Conservation (phyloP, 2,888 invertebrate species). For the Corbicula japonica region DNA sequence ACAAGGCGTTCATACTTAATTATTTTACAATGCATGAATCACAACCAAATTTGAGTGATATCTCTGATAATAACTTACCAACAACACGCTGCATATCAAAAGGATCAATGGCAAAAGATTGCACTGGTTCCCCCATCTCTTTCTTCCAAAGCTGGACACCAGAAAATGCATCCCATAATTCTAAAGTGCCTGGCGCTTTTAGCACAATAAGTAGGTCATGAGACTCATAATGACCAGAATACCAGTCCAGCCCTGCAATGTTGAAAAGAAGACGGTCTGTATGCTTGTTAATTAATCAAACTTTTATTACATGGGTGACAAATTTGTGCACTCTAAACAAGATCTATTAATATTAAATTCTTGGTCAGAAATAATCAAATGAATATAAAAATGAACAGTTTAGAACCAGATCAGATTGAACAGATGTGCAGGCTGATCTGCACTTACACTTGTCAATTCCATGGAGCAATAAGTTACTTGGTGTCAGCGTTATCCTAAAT, state of each 20-base stretch:
- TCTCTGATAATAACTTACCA: constrained; percentile 24
- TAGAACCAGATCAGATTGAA: no score
- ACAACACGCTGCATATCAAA: constrained; percentile 55
- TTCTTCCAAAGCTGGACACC: constrained; percentile 62
- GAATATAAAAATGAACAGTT: no score
- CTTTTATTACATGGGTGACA: no score
- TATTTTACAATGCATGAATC: not conserved
- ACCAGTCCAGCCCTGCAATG: constrained; percentile 55
- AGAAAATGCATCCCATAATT: constrained; percentile 61
- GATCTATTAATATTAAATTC: no score
- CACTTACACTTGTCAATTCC: no score
- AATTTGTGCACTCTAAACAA: no score
- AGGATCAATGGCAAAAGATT: constrained; percentile 60
- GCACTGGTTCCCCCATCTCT: constrained; percentile 45
- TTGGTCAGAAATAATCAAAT: no score
- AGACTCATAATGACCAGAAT: constrained; percentile 52
- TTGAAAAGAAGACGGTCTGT: not conserved
- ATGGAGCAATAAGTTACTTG: no score
- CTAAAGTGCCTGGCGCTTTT: constrained; percentile 38
- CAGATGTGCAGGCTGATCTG: no score
- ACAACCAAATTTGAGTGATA: not conserved
- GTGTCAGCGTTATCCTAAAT: no score
- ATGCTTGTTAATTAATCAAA: no score
- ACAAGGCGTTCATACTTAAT: no score
- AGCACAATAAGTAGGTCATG: constrained; percentile 61